phyloP scores from a whole-genome alignment of 1,140 invertebrate genomes.

The Halesus radiatus region DNA sequence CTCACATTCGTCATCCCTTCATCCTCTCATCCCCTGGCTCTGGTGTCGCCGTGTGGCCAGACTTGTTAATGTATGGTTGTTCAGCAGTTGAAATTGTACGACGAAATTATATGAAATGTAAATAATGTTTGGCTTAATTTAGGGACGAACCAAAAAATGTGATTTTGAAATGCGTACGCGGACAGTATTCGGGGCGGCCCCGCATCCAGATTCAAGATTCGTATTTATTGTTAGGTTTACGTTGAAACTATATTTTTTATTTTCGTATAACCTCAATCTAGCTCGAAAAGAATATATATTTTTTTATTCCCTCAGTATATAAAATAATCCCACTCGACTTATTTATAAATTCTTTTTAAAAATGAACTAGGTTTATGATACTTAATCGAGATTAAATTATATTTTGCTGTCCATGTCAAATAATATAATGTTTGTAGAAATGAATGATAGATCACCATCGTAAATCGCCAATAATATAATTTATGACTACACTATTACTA shows the following conservation, averaged over 20 bases:
- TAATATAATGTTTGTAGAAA: neutral
- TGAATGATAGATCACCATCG: neutral
- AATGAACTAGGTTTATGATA: slow-evolving; percentile 8
- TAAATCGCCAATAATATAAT: neutral
- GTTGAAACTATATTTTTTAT: slow-evolving; percentile 33
- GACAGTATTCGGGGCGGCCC: slow-evolving; percentile 5
- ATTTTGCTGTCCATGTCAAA: neutral
- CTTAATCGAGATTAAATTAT: neutral
- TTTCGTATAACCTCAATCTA: slow-evolving; percentile 23
- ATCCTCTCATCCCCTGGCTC: slow-evolving; percentile 27
- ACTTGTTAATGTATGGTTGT: slow-evolving; percentile 1
- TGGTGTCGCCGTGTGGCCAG: neutral
- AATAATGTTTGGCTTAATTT: slow-evolving; percentile 11
- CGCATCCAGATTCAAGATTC: slow-evolving; percentile 4
- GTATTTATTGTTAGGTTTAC: slow-evolving; percentile 21
- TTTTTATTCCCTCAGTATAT: slow-evolving; percentile 33
- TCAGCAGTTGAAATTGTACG: neutral
- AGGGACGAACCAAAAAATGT: neutral
- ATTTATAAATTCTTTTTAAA: slow-evolving; percentile 25
- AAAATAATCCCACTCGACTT: slow-evolving; percentile 16
- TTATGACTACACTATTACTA: neutral
- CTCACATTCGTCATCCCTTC: slow-evolving; percentile 50
- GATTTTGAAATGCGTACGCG: slow-evolving; percentile 20
- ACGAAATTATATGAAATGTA: slow-evolving; percentile 11
- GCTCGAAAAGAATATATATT: slow-evolving; percentile 33